A percentile compares a stretch with the other conserved stretches of the same genome.
phyloP scores from a whole-genome alignment of 2,888 invertebrate genomes.

The Hypsopygia costalis region DNA sequence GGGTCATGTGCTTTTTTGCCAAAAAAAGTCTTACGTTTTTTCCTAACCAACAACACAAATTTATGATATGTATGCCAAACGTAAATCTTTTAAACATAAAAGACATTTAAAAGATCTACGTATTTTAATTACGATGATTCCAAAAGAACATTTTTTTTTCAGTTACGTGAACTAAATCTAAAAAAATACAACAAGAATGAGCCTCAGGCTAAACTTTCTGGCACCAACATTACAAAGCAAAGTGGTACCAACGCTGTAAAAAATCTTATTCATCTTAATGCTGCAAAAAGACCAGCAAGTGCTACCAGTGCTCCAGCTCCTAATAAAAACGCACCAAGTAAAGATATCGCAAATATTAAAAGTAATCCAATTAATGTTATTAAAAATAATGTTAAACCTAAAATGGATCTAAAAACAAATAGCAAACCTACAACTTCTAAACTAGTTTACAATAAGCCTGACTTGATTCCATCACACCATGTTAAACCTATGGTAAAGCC shows the following conservation, averaged over 20 bases:
- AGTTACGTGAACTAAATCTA: constrained; percentile 58
- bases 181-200: constrained; percentile 49
- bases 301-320: constrained; percentile 24
- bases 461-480: too few relatives aligned
- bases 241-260: constrained; percentile 20
- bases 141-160: too few relatives aligned
- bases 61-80: too few relatives aligned
- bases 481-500: background rate
- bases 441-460: background rate
- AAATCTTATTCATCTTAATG: constrained; percentile 32
- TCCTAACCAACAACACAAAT: too few relatives aligned
- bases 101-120: too few relatives aligned
- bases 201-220: constrained; percentile 20
- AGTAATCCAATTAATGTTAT: constrained; percentile 4
- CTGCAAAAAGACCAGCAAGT: constrained; percentile 28
- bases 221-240: constrained; percentile 9
- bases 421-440: constrained; percentile 2
- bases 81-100: too few relatives aligned
- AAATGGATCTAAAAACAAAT: background rate
- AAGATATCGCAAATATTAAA: constrained; percentile 10
- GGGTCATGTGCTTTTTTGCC: too few relatives aligned
- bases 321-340: constrained; percentile 14
- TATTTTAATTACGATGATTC: too few relatives aligned
- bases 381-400: constrained; percentile 8
- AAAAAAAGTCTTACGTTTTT: too few relatives aligned